phyloP scores from a whole-genome alignment of 2,888 invertebrate species.

The Trissolcus brochymenae region DNA sequence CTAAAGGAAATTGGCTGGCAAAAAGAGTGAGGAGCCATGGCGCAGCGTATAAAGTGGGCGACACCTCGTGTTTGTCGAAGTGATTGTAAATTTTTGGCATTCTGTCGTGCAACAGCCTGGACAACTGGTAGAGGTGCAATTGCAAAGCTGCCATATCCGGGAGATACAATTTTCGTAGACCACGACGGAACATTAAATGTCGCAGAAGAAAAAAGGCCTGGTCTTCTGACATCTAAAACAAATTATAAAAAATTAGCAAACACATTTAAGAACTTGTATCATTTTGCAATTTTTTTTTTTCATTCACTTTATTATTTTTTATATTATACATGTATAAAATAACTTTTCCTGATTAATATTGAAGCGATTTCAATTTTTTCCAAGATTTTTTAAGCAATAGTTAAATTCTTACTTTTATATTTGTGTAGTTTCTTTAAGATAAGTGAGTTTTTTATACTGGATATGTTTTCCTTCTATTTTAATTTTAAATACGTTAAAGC shows the following conservation, averaged over 20 bases:
- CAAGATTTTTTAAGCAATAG: too few relatives aligned
- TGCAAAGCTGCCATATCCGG: conserved; percentile 97
- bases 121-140: conserved; percentile 92
- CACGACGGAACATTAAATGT: conserved; percentile 93
- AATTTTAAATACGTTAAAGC: too few relatives aligned
- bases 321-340: too few relatives aligned
- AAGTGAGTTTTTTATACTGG: too few relatives aligned
- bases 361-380: too few relatives aligned
- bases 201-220: conserved; percentile 91
- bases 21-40: conserved; percentile 98
- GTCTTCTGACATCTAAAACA: conserved; percentile 91
- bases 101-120: conserved; percentile 92
- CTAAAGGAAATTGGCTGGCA: conserved; percentile 96
- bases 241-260: conserved; percentile 6
- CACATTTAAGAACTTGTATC: neutral
- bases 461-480: too few relatives aligned
- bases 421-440: too few relatives aligned
- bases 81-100: conserved; percentile 91
- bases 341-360: too few relatives aligned
- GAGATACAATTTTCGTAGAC: conserved; percentile 91
- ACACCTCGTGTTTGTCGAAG: conserved; percentile 91
- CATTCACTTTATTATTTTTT: neutral
- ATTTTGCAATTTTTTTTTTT: neutral
- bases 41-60: conserved; percentile 95
- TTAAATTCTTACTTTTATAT: too few relatives aligned